Evolutionary conservation across 2,888 invertebrate species (phyloP).

Genomic region (Sipha maydis): DNA sequence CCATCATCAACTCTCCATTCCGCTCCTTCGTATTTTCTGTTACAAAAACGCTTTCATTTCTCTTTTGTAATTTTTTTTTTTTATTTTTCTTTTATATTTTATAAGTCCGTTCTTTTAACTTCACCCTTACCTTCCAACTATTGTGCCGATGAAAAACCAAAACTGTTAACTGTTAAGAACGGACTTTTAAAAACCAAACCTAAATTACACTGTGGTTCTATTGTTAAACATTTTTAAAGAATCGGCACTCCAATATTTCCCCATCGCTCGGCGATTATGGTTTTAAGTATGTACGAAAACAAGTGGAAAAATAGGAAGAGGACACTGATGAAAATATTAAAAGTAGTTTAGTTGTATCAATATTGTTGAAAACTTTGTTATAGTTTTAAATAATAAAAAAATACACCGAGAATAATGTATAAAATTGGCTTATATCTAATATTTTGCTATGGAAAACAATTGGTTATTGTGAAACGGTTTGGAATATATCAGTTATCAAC

Average conservation of each 20-base stretch:
- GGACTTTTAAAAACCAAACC: slow-evolving; percentile 57
- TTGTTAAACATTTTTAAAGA: slow-evolving; percentile 41
- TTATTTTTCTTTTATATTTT: slow-evolving; percentile 53
- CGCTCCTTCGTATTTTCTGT: slow-evolving; percentile 16
- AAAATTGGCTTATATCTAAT: slow-evolving; percentile 8
- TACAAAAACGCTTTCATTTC: slow-evolving; percentile 52
- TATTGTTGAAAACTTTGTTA: slow-evolving; percentile 40
- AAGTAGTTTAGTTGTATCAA: slow-evolving; percentile 42
- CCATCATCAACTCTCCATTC: slow-evolving; percentile 16
- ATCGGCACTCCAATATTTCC: slow-evolving; percentile 46
- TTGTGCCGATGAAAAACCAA: slow-evolving; percentile 52
- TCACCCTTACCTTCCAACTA: slow-evolving; percentile 40
- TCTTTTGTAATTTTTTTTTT: slow-evolving; percentile 20
- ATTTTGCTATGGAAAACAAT: neutral
- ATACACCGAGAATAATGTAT: neutral
- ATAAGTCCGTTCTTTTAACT: slow-evolving; percentile 40
- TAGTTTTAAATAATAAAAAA: neutral
- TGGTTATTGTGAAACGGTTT: neutral
- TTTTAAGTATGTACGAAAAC: neutral
- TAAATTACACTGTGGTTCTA: slow-evolving; percentile 54
- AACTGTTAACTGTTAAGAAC: slow-evolving; percentile 39
- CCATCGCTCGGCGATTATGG: slow-evolving; percentile 5
- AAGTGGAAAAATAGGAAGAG: neutral
- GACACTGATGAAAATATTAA: slow-evolving; percentile 12
- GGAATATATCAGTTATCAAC: neutral